These are phyloP conservation scores for Protonemura montana DNA, from an alignment of 2,888 invertebrate genomes.

Conservation along the genomic window DNA sequence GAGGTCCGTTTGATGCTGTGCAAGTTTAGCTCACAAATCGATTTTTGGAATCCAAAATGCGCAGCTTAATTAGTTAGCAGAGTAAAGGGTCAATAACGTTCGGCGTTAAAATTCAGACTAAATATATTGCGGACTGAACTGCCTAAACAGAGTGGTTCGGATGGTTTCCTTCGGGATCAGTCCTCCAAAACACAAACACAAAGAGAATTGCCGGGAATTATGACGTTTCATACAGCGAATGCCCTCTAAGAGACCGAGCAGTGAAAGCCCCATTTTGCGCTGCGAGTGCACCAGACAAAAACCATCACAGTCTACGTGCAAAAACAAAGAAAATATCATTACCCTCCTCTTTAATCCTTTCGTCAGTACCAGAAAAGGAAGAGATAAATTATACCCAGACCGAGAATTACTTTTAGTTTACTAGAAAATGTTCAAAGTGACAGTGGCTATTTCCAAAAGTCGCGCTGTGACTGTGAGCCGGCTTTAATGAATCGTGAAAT, in stretches of 20 bases:
- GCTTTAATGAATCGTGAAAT: constrained; percentile 31
- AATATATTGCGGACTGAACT: not conserved
- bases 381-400: constrained; percentile 4
- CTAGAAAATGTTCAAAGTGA: not conserved
- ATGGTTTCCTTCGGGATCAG: not conserved
- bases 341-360: constrained; percentile 7
- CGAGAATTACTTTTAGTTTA: not conserved
- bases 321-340: constrained; percentile 19
- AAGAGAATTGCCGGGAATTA: not conserved
- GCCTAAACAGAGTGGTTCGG: not conserved
- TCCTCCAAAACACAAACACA: not conserved
- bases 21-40: not conserved
- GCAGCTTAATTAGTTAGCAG: not conserved
- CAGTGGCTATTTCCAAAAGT: constrained; percentile 23
- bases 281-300: not conserved
- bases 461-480: not conserved
- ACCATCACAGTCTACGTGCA: not conserved
- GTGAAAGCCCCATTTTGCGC: not conserved
- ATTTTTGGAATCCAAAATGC: not conserved
- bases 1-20: not conserved
- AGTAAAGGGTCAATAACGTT: not conserved
- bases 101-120: not conserved
- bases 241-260: not conserved
- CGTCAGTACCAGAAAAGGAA: constrained; percentile 18
- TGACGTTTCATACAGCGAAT: not conserved